These are phyloP conservation scores for Alloplasta piceator DNA, from an alignment of 2,888 invertebrate genomes.

Conservation along the genomic window DNA sequence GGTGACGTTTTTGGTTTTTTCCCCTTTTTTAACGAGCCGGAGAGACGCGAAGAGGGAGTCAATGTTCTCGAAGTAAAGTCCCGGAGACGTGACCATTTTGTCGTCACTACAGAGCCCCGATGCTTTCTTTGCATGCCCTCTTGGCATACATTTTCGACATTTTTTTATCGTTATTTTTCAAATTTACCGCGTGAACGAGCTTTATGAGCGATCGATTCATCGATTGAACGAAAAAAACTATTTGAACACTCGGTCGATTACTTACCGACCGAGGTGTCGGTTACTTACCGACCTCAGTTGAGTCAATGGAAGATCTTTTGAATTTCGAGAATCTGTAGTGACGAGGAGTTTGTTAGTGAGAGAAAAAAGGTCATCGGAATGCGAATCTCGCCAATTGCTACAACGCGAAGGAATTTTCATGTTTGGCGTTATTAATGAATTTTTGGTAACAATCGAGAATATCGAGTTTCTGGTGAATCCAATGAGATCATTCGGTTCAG, in stretches of 20 bases:
- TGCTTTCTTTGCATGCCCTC: no score
- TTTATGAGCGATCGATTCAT: neutral
- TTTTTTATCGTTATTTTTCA: no score
- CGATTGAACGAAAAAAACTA: neutral
- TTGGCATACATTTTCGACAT: no score
- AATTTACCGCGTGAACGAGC: no score
- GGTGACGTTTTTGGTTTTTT: neutral
- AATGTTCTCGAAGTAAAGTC: constrained; percentile 35
- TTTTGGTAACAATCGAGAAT: no score
- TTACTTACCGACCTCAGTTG: neutral
- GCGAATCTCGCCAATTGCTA: neutral
- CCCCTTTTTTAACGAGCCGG: constrained; percentile 26
- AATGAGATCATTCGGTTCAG: no score
- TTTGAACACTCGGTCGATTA: neutral
- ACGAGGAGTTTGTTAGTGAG: neutral
- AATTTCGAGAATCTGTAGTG: neutral
- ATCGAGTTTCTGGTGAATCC: no score
- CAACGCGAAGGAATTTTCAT: neutral
- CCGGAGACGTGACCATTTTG: constrained; percentile 37
- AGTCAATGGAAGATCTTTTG: no score
- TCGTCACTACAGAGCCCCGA: neutral
- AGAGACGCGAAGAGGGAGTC: constrained; percentile 41
- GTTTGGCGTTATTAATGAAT: no score
- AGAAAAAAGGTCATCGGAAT: neutral
- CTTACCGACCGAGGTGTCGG: neutral